Evolutionary conservation across 1,140 invertebrate genomes (phyloP).

Genomic region (Drosophila nebulosa): DNA sequence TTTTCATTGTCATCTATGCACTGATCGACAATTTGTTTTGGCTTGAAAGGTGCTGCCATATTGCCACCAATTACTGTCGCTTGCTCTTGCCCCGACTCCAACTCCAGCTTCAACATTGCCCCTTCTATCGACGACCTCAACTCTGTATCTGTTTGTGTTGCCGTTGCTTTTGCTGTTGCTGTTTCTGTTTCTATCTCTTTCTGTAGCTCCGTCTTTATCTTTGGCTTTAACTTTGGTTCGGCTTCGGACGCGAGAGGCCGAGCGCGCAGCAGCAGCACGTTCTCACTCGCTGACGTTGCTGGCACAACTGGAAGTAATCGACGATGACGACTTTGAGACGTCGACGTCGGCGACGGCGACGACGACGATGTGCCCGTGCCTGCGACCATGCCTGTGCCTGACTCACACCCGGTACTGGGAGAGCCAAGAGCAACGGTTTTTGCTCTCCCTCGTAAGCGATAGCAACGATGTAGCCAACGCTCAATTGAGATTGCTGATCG

Average conservation of each 20-base stretch:
- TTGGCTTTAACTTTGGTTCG: not conserved
- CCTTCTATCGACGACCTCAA: not conserved
- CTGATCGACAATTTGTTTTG: constrained; percentile 35
- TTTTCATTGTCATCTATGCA: constrained; percentile 38
- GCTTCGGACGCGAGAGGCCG: not conserved
- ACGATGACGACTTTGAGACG: constrained; percentile 3
- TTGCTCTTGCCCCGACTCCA: not conserved
- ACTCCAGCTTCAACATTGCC: not conserved
- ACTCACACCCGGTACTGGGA: constrained; percentile 36
- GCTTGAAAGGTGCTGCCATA: constrained; percentile 63
- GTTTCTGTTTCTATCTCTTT: not conserved
- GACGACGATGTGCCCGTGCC: not conserved
- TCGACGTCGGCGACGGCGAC: constrained; percentile 12
- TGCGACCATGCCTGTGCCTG: constrained; percentile 12
- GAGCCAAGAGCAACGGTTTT: not conserved
- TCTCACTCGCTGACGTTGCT: constrained; percentile 53
- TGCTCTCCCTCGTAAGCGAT: not conserved
- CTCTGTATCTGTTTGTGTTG: not conserved
- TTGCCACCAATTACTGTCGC: not conserved
- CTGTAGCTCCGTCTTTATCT: constrained; percentile 1
- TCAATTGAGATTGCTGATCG: constrained; percentile 15
- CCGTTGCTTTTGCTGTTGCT: constrained; percentile 14
- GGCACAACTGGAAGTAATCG: constrained; percentile 38
- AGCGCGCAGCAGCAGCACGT: constrained; percentile 37
- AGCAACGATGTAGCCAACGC: constrained; percentile 14